Conservation (phyloP, 2,888 invertebrate genomes). For the Synanthedon formicaeformis region DNA sequence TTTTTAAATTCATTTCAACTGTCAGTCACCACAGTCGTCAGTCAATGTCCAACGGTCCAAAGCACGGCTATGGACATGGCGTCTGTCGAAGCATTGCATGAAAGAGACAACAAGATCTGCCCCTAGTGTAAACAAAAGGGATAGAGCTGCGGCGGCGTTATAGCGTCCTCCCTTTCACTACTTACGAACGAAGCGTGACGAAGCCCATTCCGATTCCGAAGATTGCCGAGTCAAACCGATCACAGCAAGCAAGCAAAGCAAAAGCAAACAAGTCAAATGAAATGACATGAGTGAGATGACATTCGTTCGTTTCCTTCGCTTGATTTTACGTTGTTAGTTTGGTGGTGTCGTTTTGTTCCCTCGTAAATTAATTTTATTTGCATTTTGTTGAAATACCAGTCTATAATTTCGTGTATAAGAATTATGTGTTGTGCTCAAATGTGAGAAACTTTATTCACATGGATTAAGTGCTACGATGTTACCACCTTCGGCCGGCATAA, state of each 20-base stretch:
- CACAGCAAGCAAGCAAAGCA: conserved; percentile 24
- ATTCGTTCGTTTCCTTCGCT: conserved; percentile 7
- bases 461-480: conserved; percentile 60
- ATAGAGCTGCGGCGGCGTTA: conserved; percentile 54
- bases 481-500: conserved; percentile 64
- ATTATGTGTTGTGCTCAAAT: background rate
- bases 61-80: too few species aligned
- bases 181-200: too few species aligned
- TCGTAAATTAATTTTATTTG: too few species aligned
- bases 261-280: conserved; percentile 33
- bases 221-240: background rate
- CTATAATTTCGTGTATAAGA: too few species aligned
- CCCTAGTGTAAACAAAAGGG: conserved; percentile 22
- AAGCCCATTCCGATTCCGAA: background rate
- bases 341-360: too few species aligned
- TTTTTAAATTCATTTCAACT: background rate
- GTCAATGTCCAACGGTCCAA: conserved; percentile 9
- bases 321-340: too few species aligned
- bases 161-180: conserved; percentile 34
- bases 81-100: conserved; percentile 30
- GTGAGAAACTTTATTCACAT: conserved; percentile 33
- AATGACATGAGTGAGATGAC: conserved; percentile 17
- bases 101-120: conserved; percentile 26
- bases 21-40: conserved; percentile 9
- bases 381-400: too few species aligned